These are phyloP conservation scores for Petrophora chlorosata DNA, from an alignment of 2,888 invertebrate species.

Conservation along the genomic window DNA sequence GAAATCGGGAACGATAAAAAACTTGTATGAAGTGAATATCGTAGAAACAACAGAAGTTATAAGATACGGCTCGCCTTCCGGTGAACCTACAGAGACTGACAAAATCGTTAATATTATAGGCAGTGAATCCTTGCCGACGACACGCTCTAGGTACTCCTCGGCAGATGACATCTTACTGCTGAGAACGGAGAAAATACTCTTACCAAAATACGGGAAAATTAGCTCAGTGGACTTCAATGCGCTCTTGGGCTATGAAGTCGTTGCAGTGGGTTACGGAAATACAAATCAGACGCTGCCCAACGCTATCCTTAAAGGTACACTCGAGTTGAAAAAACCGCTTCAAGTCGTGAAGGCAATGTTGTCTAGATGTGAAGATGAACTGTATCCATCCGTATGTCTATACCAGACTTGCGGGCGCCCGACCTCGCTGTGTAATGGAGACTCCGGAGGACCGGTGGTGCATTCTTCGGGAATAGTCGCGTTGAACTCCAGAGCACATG, in stretches of 20 bases:
- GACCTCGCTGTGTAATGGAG: neutral
- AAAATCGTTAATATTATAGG: neutral
- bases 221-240: neutral
- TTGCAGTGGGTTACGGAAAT: neutral
- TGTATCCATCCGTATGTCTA: neutral
- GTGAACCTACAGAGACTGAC: neutral
- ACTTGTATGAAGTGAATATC: neutral
- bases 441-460: neutral
- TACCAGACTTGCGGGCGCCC: neutral
- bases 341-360: conserved; percentile 1
- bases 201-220: conserved; percentile 1
- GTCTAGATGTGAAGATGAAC: no score
- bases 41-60: neutral
- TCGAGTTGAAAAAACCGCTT: neutral
- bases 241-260: neutral
- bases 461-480: neutral
- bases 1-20: neutral
- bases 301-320: neutral
- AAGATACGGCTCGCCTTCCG: neutral
- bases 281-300: neutral
- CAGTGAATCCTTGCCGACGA: neutral
- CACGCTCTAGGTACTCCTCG: neutral
- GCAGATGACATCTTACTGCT: neutral
- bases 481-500: neutral
- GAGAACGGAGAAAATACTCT: neutral